phyloP scores from a whole-genome alignment of 2,888 invertebrate species.

The Drosophila mercatorum region DNA sequence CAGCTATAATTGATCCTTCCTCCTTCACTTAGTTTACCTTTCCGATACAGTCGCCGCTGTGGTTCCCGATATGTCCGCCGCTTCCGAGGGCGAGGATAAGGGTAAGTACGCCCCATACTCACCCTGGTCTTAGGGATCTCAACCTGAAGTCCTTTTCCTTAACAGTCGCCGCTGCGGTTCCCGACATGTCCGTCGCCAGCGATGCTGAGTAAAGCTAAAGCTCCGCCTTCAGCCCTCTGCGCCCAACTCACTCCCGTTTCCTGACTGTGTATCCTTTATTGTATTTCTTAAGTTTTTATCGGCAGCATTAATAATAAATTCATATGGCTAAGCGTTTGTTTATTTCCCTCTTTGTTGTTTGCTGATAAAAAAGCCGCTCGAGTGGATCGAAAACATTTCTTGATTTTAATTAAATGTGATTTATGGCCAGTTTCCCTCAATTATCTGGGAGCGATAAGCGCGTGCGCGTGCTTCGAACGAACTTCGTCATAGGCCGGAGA shows the following conservation, averaged over 20 bases:
- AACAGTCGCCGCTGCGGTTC: slow-evolving; percentile 17
- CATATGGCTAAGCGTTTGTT: slow-evolving; percentile 7
- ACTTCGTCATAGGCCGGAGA: background rate
- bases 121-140: background rate
- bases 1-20: too few species aligned
- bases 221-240: background rate
- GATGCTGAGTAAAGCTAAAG: slow-evolving; percentile 47
- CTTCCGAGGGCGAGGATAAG: background rate
- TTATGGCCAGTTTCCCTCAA: slow-evolving; percentile 46
- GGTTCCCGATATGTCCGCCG: slow-evolving; percentile 31
- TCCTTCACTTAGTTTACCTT: background rate
- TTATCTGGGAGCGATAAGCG: slow-evolving; percentile 19
- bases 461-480: background rate
- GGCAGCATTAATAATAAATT: slow-evolving; percentile 69
- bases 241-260: slow-evolving; percentile 16
- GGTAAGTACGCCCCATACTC: background rate
- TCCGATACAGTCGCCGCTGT: slow-evolving; percentile 1
- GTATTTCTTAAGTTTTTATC: slow-evolving; percentile 59
- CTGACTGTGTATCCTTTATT: slow-evolving; percentile 51
- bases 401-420: slow-evolving; percentile 38
- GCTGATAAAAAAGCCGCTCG: slow-evolving; percentile 20
- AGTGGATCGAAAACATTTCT: slow-evolving; percentile 8
- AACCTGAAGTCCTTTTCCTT: background rate
- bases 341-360: slow-evolving; percentile 18
- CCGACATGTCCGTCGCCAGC: slow-evolving; percentile 63